Base-by-base conservation (phyloP, 2,113 vertebrate species). In the Xenopus laevis region DNA sequence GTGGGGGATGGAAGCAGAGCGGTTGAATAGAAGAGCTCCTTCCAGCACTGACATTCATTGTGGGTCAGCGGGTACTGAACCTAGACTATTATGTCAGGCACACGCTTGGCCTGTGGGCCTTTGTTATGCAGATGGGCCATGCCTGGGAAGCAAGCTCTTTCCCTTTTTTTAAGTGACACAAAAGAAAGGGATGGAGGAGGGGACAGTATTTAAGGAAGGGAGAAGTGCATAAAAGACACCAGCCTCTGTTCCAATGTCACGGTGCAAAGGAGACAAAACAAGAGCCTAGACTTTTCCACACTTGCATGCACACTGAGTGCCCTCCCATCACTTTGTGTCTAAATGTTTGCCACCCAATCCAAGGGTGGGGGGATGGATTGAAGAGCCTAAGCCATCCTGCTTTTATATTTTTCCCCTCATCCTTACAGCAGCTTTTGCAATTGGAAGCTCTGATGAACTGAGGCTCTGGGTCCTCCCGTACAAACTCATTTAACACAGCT, bases 61-160 rank as follows among this genome's bases (percentile, higher is more conserved):
- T 18, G 65, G 78, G 61, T 72, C 71, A 68, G 23, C 68, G 44
- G 17, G 2, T 61, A 67, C 18, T 65, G 65, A 71, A 59, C 61
- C 63, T 52, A 12, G 23, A 7, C 52, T 47, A 78, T 71, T 69
- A 27, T 70, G 72, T 18, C 65, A 63, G 78, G 74, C 81, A 78
- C 78, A 78, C 79, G 81, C 61, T 20, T 71, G 33, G 65, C 83
- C 83, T 71, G 83, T 83, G 78, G 81, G 80, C 90, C 86, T 93
- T 95, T 93, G 90, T 95, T 90, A 92, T 93, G 92, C 87, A 90
- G 90, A 94, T 93, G 84, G 81, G 58, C 53, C 74, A 63, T 45
- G 67, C 62, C 33, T 61, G 78, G 68, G 72, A 60, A 74, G 77
- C 77, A 58, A 72, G 71, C 47, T 72, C 70, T 77, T 45, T 87